phyloP scores from a whole-genome alignment of 2,888 invertebrate genomes.

The Parnassius smintheus region DNA sequence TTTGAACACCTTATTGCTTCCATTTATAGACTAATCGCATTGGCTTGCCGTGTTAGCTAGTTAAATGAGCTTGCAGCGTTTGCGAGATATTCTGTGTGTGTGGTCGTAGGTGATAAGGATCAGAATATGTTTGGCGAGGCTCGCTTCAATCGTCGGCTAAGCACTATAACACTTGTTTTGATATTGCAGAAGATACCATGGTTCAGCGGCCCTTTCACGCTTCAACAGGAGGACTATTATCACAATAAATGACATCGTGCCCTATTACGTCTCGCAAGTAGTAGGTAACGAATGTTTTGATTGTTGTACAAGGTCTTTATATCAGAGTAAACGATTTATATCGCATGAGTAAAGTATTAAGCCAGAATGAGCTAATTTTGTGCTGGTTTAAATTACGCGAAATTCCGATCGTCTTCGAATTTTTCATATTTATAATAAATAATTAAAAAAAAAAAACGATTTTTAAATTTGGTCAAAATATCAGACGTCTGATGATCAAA shows the following conservation, averaged over 20 bases:
- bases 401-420: no score
- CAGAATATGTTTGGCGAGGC: conserved; percentile 58
- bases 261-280: conserved; percentile 7
- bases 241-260: conserved; percentile 45
- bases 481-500: no score
- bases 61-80: conserved; percentile 41
- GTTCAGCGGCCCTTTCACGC: conserved; percentile 45
- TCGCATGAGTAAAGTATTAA: no score
- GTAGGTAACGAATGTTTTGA: conserved; percentile 18
- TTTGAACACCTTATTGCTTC: conserved; percentile 17
- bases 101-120: conserved; percentile 63
- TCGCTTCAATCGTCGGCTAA: conserved; percentile 58
- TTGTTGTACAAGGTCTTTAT: conserved; percentile 11
- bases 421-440: no score
- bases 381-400: no score
- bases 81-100: conserved; percentile 58
- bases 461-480: no score
- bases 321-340: no score
- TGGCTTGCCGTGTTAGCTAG: conserved; percentile 59
- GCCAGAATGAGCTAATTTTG: no score
- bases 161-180: conserved; percentile 74
- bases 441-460: no score
- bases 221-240: conserved; percentile 54
- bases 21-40: conserved; percentile 50
- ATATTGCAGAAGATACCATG: conserved; percentile 54